Evolutionary conservation across 2,888 invertebrate species (phyloP).

Genomic region (Callinectes sapidus): DNA sequence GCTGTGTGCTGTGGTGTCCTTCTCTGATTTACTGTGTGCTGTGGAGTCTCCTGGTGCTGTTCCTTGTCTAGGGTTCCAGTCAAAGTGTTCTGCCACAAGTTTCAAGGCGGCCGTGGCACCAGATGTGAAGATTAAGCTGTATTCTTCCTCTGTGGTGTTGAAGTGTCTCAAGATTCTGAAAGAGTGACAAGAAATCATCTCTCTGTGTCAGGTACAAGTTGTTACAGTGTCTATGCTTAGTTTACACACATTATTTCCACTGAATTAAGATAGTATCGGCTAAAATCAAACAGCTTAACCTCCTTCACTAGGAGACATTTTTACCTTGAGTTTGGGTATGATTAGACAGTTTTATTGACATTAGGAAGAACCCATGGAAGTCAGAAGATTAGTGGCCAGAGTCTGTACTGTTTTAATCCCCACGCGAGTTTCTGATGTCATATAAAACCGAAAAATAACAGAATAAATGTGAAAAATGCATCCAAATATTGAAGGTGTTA

Average conservation of each 20-base stretch:
- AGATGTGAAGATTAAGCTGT: conserved; percentile 93
- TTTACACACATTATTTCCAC: not conserved
- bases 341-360: no score
- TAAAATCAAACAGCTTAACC: no score
- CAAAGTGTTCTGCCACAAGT: conserved; percentile 88
- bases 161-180: conserved; percentile 88
- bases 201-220: not conserved
- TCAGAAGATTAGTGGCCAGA: no score
- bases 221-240: no score
- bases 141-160: conserved; percentile 86
- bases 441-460: no score
- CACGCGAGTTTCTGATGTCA: no score
- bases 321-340: no score
- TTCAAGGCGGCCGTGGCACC: conserved; percentile 93
- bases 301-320: no score
- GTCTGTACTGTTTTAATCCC: no score
- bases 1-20: not conserved
- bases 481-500: no score
- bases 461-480: no score
- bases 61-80: conserved; percentile 73
- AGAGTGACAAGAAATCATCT: not conserved
- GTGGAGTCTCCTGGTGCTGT: conserved; percentile 53
- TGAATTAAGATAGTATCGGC: not conserved
- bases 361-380: no score
- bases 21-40: not conserved